Percentiles rank a stretch among this genome's conserved stretches.
phyloP scores from a whole-genome alignment of 2,888 invertebrate genomes.

The Sminthurinus aureus region DNA sequence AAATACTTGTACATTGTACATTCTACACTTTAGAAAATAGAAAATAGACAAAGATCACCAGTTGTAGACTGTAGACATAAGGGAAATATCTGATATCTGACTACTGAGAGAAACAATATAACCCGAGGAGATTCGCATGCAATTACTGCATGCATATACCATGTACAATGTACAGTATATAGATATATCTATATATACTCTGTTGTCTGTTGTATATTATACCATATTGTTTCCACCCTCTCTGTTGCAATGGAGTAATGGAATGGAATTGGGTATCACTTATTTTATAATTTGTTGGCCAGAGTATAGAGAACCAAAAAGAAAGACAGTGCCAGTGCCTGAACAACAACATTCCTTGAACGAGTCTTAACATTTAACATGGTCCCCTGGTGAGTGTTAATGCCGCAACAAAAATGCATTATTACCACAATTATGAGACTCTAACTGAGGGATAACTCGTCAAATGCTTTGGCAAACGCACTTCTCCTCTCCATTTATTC shows the following conservation, averaged over 20 bases:
- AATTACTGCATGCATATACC: background rate
- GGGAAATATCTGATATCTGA: no score
- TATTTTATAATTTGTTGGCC: background rate
- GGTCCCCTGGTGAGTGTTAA: conserved; percentile 48
- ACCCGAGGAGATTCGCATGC: background rate
- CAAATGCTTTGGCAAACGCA: conserved; percentile 27
- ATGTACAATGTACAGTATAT: no score
- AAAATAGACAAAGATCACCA: no score
- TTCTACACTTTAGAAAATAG: no score
- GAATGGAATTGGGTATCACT: background rate
- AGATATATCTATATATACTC: no score
- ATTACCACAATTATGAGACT: conserved; percentile 46
- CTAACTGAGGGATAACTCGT: conserved; percentile 39
- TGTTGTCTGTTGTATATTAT: background rate
- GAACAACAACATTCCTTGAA: conserved; percentile 7
- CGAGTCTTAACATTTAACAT: conserved; percentile 5
- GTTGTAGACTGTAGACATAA: no score
- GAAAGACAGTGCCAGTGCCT: no score
- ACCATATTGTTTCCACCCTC: background rate
- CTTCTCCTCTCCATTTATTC: no score
- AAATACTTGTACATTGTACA: no score
- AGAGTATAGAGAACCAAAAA: background rate
- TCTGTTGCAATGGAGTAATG: no score
- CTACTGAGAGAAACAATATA: background rate
- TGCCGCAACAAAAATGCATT: conserved; percentile 46